A percentile compares a stretch with the other conserved stretches of the same genome.
These are phyloP conservation scores for Drosophila orosa DNA, from an alignment of 1,140 invertebrate genomes.

Conservation along the genomic window DNA sequence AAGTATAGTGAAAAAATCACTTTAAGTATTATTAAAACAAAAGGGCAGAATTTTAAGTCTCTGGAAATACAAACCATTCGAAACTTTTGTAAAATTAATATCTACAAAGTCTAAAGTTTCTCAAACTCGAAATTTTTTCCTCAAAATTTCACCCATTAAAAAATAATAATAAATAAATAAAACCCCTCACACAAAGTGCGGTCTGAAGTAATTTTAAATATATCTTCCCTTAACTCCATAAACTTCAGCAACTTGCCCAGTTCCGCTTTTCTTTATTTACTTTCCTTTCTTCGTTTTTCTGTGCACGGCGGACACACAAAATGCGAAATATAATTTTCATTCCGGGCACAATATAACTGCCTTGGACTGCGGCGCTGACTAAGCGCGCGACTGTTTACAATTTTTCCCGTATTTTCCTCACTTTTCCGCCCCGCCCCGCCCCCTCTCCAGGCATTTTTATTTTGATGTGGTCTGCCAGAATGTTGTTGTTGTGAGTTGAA, in stretches of 20 bases:
- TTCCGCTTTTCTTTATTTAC: slow-evolving; percentile 46
- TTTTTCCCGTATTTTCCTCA: slow-evolving; percentile 39
- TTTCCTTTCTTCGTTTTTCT: slow-evolving; percentile 37
- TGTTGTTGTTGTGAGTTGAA: slow-evolving; percentile 50
- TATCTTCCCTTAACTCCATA: slow-evolving; percentile 41
- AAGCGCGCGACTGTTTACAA: slow-evolving; percentile 66
- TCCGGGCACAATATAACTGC: slow-evolving; percentile 58
- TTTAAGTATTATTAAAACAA: neutral
- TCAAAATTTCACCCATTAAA: neutral
- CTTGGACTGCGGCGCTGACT: slow-evolving; percentile 49
- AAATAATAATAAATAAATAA: slow-evolving; percentile 10
- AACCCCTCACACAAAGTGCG: slow-evolving; percentile 10
- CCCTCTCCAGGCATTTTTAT: slow-evolving; percentile 35
- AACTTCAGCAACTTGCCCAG: slow-evolving; percentile 35
- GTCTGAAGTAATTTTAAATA: slow-evolving; percentile 44
- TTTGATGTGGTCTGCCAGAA: slow-evolving; percentile 64
- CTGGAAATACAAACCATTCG: neutral
- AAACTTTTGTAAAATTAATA: slow-evolving; percentile 8
- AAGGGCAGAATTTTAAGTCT: no score
- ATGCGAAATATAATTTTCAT: slow-evolving; percentile 54
- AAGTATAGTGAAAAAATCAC: no score
- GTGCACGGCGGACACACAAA: slow-evolving; percentile 27
- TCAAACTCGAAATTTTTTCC: slow-evolving; percentile 12
- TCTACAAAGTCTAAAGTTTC: neutral
- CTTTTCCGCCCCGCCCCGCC: neutral